phyloP scores from a whole-genome alignment of 2,888 invertebrate species.

The Pseudoips prasinana region DNA sequence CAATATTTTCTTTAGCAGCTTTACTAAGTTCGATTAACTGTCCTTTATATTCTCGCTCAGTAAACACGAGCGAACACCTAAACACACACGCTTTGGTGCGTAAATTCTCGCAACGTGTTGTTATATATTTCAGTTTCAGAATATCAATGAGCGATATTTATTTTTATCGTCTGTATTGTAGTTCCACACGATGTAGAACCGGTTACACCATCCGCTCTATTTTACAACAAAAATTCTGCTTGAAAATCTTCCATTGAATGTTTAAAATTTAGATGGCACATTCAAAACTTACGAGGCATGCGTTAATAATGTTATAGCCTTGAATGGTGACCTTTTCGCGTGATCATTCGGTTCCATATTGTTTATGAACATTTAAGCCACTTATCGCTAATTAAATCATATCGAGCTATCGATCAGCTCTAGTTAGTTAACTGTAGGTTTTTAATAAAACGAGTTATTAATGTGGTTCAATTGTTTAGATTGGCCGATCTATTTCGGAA shows the following conservation, averaged over 20 bases:
- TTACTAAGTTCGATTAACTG: conserved; percentile 7
- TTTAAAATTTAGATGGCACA: conserved; percentile 14
- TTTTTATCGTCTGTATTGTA: conserved; percentile 33
- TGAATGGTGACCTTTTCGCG: conserved; percentile 22
- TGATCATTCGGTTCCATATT: conserved; percentile 14
- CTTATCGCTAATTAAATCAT: conserved; percentile 33
- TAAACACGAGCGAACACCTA: conserved; percentile 25
- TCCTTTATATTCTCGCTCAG: conserved; percentile 12
- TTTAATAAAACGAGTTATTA: conserved; percentile 8
- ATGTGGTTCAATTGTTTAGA: conserved; percentile 20
- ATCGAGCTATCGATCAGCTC: conserved; percentile 14
- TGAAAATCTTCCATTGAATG: conserved; percentile 8
- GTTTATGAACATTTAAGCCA: conserved; percentile 22
- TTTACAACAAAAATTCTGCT: conserved; percentile 31
- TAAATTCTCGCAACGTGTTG: conserved; percentile 13
- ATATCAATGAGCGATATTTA: conserved; percentile 37
- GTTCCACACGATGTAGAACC: conserved; percentile 28
- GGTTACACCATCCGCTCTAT: conserved; percentile 16
- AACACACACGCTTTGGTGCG: conserved; percentile 14
- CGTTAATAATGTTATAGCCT: conserved; percentile 17
- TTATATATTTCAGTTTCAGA: conserved; percentile 34
- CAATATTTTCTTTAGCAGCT: too few relatives aligned
- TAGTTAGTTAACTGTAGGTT: conserved; percentile 4
- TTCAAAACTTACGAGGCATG: conserved; percentile 21
- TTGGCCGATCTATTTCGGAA: conserved; percentile 23